A percentile compares a stretch with the other conserved stretches of the same genome.
Evolutionary conservation across 2,113 vertebrate genomes (phyloP).

Genomic region (Prinia subflava): DNA sequence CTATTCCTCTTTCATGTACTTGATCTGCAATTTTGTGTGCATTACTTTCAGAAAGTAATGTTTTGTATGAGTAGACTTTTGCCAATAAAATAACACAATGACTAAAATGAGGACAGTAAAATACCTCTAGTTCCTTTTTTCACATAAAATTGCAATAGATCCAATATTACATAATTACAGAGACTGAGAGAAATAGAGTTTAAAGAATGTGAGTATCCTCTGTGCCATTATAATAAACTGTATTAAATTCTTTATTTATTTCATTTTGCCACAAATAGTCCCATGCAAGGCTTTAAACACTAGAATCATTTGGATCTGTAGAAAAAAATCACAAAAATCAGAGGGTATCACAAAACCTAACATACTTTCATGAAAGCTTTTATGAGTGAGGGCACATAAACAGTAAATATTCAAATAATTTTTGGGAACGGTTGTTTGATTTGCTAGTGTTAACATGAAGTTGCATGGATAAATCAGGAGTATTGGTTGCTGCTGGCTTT

Average conservation of each 20-base stretch:
- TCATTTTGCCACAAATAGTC: not conserved
- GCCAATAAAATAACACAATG: constrained; percentile 43
- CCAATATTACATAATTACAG: constrained; percentile 27
- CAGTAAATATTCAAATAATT: not conserved
- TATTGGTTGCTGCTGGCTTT: not conserved
- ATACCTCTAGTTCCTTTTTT: constrained; percentile 10
- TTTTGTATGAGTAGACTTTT: constrained; percentile 26
- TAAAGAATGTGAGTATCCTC: constrained; percentile 14
- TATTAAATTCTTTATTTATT: not conserved
- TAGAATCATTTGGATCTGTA: not conserved
- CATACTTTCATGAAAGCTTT: not conserved
- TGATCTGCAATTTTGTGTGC: constrained; percentile 27
- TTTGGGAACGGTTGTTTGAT: not conserved
- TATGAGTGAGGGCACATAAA: accelerated
- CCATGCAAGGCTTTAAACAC: not conserved
- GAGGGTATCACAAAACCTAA: not conserved
- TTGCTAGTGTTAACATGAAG: not conserved
- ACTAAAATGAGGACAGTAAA: constrained; percentile 14
- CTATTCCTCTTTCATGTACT: constrained; percentile 12
- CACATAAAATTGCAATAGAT: constrained; percentile 26
- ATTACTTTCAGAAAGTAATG: constrained; percentile 41
- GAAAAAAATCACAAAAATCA: not conserved
- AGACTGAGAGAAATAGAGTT: not conserved
- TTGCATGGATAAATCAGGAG: not conserved
- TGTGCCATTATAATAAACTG: not conserved